Conservation (phyloP, 2,113 vertebrate species). For the Osmerus eperlanus region DNA sequence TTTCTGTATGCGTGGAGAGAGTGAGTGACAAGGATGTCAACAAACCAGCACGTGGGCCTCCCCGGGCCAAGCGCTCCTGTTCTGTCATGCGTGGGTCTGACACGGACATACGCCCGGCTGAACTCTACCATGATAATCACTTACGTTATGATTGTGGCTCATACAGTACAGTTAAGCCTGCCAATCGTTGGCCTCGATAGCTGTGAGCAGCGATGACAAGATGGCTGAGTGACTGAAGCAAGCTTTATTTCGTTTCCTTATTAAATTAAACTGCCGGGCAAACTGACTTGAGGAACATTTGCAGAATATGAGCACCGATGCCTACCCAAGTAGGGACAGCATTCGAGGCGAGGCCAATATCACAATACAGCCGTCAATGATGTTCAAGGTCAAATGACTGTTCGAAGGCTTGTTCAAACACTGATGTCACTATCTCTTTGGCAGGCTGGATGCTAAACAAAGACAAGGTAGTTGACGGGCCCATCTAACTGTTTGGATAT, state of each 20-base stretch:
- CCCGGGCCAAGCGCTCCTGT: no score
- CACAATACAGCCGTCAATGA: conserved; percentile 26
- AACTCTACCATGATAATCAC: conserved; percentile 27
- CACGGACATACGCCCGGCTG: conserved; percentile 17
- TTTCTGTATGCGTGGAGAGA: no score
- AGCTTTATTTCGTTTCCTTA: no score
- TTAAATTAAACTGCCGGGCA: conserved; percentile 51
- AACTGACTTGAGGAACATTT: conserved; percentile 35
- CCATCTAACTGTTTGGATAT: conserved; percentile 47
- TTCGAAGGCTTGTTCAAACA: conserved; percentile 47
- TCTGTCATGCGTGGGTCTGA: conserved; percentile 26
- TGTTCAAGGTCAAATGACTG: conserved; percentile 58
- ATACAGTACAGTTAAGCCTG: no score
- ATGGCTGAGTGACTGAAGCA: no score
- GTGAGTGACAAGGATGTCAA: no score
- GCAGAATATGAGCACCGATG: conserved; percentile 34
- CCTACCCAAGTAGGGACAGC: neutral
- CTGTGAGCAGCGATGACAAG: conserved; percentile 34
- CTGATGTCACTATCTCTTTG: no score
- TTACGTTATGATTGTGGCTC: conserved; percentile 25
- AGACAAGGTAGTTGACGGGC: neutral
- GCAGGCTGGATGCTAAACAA: no score
- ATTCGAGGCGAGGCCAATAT: conserved; percentile 1
- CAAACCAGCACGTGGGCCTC: no score
- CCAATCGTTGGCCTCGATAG: conserved; percentile 57